Evolutionary conservation across 2,113 vertebrate species (phyloP).

Genomic region (Alaudala cheleensis): DNA sequence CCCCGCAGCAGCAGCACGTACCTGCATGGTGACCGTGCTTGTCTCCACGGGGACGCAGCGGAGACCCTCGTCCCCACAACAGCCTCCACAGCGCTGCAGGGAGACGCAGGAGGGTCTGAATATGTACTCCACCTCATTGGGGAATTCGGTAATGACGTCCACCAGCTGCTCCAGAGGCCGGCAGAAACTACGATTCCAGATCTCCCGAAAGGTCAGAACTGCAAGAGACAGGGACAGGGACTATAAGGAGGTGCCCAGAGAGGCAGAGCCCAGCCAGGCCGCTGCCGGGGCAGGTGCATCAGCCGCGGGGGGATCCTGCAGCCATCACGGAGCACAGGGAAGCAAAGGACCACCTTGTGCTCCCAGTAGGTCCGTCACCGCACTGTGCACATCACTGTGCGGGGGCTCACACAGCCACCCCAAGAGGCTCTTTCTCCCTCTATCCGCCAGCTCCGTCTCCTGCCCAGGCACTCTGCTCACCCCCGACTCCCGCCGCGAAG

Average conservation of each 20-base stretch:
- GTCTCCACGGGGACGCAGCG: constrained; percentile 83
- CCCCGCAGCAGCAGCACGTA: neutral
- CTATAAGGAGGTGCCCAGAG: neutral
- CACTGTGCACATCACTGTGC: neutral
- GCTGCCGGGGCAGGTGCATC: neutral
- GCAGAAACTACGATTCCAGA: constrained; percentile 94
- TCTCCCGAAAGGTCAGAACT: constrained; percentile 91
- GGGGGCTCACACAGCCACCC: neutral
- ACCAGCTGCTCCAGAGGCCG: constrained; percentile 90
- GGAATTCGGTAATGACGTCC: constrained; percentile 86
- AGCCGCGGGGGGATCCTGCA: neutral
- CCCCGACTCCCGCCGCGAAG: neutral
- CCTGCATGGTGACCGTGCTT: constrained; percentile 90
- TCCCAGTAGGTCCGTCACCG: neutral
- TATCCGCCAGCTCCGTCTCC: neutral
- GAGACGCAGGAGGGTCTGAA: constrained; percentile 92
- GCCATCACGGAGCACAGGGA: neutral
- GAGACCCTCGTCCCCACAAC: constrained; percentile 90
- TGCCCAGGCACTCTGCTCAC: neutral
- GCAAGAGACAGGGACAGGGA: neutral
- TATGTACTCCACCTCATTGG: constrained; percentile 87
- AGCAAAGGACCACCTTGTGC: neutral
- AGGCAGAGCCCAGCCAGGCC: neutral
- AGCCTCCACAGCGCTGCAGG: constrained; percentile 89
- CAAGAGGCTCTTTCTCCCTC: neutral